These are phyloP conservation scores for Tenthredo scrophulariae DNA, from an alignment of 2,888 invertebrate genomes.

Conservation along the genomic window DNA sequence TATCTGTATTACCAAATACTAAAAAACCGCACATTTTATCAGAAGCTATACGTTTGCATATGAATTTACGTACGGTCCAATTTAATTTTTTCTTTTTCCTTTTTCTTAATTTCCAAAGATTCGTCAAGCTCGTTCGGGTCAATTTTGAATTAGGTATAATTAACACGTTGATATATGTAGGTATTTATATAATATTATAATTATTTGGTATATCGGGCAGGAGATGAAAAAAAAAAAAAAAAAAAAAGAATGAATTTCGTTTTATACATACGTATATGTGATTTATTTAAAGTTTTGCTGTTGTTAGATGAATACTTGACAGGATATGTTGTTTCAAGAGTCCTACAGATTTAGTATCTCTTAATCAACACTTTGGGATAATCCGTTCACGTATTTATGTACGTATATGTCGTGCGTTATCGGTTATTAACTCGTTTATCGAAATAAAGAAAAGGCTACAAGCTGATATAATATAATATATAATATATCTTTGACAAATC, in stretches of 20 bases:
- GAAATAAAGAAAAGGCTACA: background rate
- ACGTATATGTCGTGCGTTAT: background rate
- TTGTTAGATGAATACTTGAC: conserved; percentile 62
- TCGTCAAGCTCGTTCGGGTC: conserved; percentile 2
- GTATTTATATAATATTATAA: conserved; percentile 27
- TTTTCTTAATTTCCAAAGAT: background rate
- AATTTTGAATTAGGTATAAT: background rate
- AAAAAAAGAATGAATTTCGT: background rate
- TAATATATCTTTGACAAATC: background rate
- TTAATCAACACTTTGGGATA: background rate
- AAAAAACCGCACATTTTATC: background rate
- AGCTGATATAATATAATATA: background rate
- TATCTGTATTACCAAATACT: background rate
- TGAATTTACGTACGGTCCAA: conserved; percentile 1
- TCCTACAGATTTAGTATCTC: background rate
- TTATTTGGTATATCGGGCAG: background rate
- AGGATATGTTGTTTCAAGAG: conserved; percentile 32
- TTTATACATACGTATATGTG: conserved; percentile 54
- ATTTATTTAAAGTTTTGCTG: conserved; percentile 65
- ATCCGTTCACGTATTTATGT: background rate
- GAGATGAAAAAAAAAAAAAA: background rate
- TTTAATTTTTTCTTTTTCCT: background rate
- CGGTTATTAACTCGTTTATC: background rate
- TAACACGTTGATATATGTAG: background rate
- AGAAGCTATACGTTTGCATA: background rate